Evolutionary conservation across 30 jellyfish, hydroid and myxozoan species (phyloP).

Genomic region (Turritopsis dohrnii): DNA sequence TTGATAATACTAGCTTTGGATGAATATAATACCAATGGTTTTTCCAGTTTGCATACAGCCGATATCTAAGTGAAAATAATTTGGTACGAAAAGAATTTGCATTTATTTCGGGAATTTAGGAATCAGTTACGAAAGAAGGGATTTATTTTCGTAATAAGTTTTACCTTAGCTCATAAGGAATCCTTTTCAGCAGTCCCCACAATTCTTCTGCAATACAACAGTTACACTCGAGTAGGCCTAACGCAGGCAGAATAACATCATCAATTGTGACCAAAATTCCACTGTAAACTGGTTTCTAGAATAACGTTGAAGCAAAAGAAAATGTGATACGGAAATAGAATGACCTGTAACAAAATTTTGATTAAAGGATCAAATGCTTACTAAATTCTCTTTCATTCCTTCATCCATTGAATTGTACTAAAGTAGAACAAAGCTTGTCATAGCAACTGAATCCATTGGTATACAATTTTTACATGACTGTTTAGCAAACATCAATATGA

Average conservation of each 20-base stretch:
- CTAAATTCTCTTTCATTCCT: conserved; percentile 59
- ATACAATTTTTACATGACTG: no score
- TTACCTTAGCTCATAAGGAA: conserved; percentile 89
- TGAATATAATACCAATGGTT: conserved; percentile 53
- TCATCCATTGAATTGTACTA: conserved; percentile 19
- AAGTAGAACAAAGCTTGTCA: not conserved
- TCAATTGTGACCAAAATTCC: conserved; percentile 72
- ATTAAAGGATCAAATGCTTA: conserved; percentile 13
- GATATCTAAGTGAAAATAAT: conserved; percentile 46
- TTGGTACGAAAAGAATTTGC: not conserved
- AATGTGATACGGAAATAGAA: not conserved
- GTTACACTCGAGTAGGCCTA: conserved; percentile 81
- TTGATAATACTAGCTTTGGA: conserved; percentile 72
- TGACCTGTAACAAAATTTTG: not conserved
- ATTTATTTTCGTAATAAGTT: not conserved
- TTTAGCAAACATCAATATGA: no score
- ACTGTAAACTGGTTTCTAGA: conserved; percentile 74
- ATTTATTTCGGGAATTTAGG: no score
- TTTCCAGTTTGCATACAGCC: conserved; percentile 89
- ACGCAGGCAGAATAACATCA: conserved; percentile 83
- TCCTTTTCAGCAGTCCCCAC: conserved; percentile 84
- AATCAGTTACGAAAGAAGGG: not conserved
- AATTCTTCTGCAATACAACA: conserved; percentile 90
- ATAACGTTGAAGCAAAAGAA: not conserved
- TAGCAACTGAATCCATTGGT: no score